Evolutionary conservation across 2,113 vertebrate species (phyloP).

Genomic region (Rhinogobius similis): DNA sequence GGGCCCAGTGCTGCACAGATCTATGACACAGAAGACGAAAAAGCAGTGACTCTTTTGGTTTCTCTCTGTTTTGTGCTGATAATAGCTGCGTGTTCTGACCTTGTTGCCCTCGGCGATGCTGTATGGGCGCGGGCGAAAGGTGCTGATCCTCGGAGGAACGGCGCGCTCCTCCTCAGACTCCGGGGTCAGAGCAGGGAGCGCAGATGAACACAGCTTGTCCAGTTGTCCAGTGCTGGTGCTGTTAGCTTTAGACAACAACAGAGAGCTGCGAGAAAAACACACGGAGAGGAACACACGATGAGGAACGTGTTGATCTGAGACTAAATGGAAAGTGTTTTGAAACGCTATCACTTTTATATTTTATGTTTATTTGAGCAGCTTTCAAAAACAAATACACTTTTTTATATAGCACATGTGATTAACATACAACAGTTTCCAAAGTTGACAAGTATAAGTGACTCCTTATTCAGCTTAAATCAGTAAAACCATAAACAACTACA

Average conservation of each 20-base stretch:
- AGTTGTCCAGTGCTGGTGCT: slow-evolving; percentile 78
- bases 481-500: too few relatives aligned
- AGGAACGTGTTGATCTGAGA: too few relatives aligned
- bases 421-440: too few relatives aligned
- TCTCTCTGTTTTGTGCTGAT: neutral
- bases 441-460: too few relatives aligned
- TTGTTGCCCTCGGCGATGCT: slow-evolving; percentile 83
- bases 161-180: slow-evolving; percentile 70
- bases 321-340: too few relatives aligned
- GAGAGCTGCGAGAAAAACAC: slow-evolving; percentile 56
- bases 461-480: too few relatives aligned
- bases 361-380: too few relatives aligned
- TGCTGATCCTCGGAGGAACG: slow-evolving; percentile 74
- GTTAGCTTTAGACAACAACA: slow-evolving; percentile 73
- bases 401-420: too few relatives aligned
- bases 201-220: slow-evolving; percentile 72
- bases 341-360: too few relatives aligned
- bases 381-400: too few relatives aligned
- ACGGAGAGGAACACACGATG: neutral
- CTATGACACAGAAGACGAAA: slow-evolving; percentile 46
- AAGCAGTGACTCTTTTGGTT: neutral
- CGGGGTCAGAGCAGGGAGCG: slow-evolving; percentile 48
- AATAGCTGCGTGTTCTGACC: slow-evolving; percentile 33
- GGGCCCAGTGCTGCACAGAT: slow-evolving; percentile 65
- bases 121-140: slow-evolving; percentile 82